These are phyloP conservation scores for Salticus scenicus DNA, from an alignment of 2,888 invertebrate genomes.

Conservation along the genomic window DNA sequence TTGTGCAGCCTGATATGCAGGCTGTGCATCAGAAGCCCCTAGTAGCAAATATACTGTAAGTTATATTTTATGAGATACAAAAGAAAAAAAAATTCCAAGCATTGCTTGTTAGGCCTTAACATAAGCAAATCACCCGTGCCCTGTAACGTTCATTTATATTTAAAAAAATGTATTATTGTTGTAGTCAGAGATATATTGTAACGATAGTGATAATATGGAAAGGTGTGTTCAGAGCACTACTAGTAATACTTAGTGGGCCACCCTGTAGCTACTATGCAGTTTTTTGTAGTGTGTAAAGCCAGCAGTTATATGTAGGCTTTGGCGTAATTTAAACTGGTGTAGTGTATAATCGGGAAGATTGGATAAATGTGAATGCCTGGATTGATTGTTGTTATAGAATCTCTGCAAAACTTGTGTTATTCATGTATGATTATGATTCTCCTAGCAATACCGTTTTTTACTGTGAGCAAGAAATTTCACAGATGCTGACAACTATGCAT, in stretches of 20 bases:
- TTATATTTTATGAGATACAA: conserved; percentile 61
- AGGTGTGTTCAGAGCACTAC: conserved; percentile 43
- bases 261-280: conserved; percentile 52
- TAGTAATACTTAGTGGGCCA: conserved; percentile 51
- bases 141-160: conserved; percentile 19
- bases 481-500: too few relatives aligned
- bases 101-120: conserved; percentile 60
- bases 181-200: conserved; percentile 34
- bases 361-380: background rate
- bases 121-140: conserved; percentile 63
- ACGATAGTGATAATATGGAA: conserved; percentile 39
- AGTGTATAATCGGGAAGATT: background rate
- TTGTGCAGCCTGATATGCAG: conserved; percentile 3
- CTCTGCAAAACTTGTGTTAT: background rate
- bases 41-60: conserved; percentile 43
- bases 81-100: conserved; percentile 36
- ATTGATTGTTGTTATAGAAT: background rate
- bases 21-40: conserved; percentile 52
- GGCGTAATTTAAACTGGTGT: conserved; percentile 27
- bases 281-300: conserved; percentile 43
- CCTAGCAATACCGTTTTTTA: too few relatives aligned
- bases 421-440: too few relatives aligned
- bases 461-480: too few relatives aligned
- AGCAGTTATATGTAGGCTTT: conserved; percentile 45
- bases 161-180: conserved; percentile 29